phyloP scores from a whole-genome alignment of 2,797 vertebrate genomes.

The Holocentrus rufus region DNA sequence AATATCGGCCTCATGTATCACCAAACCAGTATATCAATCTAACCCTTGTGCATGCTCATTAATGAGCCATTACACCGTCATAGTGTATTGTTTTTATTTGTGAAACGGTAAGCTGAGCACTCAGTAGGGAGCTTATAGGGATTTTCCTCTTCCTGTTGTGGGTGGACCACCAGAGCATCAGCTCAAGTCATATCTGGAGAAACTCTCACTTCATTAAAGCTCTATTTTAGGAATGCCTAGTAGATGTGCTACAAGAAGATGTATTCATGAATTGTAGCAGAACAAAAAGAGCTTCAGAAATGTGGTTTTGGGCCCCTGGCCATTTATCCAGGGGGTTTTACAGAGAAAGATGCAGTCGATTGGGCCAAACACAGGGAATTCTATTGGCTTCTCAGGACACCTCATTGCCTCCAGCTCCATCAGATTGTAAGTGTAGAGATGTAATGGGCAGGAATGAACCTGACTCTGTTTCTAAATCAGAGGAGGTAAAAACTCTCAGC shows the following conservation, averaged over 20 bases:
- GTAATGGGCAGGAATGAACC: conserved; percentile 19
- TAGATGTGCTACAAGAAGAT: background rate
- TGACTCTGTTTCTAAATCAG: conserved; percentile 17
- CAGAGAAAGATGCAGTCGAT: background rate
- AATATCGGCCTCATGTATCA: background rate
- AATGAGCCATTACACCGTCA: conserved; percentile 59
- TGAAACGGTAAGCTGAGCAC: conserved; percentile 22
- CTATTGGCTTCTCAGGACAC: background rate
- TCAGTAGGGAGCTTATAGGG: conserved; percentile 37
- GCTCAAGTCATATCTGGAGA: conserved; percentile 5
- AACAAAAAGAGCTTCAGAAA: background rate
- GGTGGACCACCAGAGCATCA: conserved; percentile 61
- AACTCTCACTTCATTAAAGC: conserved; percentile 23
- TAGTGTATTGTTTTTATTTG: conserved; percentile 70
- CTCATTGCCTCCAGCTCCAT: background rate
- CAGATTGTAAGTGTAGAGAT: background rate
- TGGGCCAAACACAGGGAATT: conserved; percentile 4
- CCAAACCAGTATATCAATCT: conserved; percentile 13
- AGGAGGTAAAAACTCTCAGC: conserved; percentile 32
- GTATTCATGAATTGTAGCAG: background rate
- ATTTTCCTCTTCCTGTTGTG: conserved; percentile 58
- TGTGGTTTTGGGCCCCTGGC: background rate
- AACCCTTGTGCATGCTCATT: conserved; percentile 13
- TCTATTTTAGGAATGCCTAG: conserved; percentile 11
- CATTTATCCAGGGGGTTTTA: background rate